These are phyloP conservation scores for Drosophila parvula DNA, from an alignment of 1,140 invertebrate genomes.

Conservation along the genomic window DNA sequence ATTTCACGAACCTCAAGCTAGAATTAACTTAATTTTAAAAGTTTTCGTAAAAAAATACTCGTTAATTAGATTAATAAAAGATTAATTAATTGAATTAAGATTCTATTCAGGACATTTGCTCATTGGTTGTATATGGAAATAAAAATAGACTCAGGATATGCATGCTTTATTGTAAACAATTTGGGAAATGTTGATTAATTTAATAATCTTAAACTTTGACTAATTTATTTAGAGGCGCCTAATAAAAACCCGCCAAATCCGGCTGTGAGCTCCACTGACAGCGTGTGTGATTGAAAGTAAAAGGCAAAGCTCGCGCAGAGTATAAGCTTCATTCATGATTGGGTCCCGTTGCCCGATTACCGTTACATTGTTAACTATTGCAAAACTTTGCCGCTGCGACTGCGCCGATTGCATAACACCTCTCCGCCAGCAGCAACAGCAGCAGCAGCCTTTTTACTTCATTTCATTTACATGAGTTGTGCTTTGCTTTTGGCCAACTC, in stretches of 20 bases:
- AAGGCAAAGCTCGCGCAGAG: conserved; percentile 75
- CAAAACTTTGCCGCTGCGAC: conserved; percentile 60
- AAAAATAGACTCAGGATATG: too few relatives aligned
- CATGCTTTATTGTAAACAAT: too few relatives aligned
- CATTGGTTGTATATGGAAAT: too few relatives aligned
- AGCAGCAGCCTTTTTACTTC: conserved; percentile 20
- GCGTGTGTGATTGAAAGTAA: conserved; percentile 79
- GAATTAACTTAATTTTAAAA: too few relatives aligned
- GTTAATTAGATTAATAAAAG: too few relatives aligned
- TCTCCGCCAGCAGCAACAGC: conserved; percentile 14
- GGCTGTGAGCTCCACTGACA: conserved; percentile 27
- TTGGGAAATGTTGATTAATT: not conserved
- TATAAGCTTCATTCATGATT: conserved; percentile 79
- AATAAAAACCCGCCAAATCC: conserved; percentile 1
- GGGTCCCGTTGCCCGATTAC: conserved; percentile 63
- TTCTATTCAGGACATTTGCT: too few relatives aligned
- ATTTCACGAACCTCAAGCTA: too few relatives aligned
- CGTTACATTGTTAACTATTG: conserved; percentile 81
- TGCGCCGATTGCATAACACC: conserved; percentile 56
- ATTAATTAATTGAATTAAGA: too few relatives aligned
- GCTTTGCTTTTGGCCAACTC: conserved; percentile 20
- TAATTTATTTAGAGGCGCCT: not conserved
- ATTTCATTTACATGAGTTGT: conserved; percentile 16
- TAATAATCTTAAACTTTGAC: not conserved
- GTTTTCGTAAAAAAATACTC: too few relatives aligned